These are phyloP conservation scores for Malurus alboscapulatus DNA, from an alignment of 2,113 vertebrate species.

Conservation along the genomic window DNA sequence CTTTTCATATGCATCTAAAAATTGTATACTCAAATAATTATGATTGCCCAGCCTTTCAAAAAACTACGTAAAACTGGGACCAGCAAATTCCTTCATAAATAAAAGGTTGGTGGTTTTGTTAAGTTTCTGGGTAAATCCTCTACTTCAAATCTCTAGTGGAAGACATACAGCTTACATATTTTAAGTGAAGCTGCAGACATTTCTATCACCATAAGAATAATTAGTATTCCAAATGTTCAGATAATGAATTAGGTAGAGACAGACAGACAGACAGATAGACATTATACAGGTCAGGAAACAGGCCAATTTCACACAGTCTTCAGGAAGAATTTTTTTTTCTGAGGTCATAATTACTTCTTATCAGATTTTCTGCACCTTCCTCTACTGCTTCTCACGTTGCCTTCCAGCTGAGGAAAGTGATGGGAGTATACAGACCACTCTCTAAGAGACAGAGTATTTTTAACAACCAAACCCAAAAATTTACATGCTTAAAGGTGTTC, in stretches of 20 bases:
- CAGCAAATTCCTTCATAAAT: not conserved
- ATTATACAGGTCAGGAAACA: not conserved
- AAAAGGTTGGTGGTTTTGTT: not conserved
- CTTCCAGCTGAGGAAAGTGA: not conserved
- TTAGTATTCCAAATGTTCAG: not conserved
- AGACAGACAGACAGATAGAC: not conserved
- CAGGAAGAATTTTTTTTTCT: not conserved
- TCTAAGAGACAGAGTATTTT: not conserved
- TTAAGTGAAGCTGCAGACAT: not conserved
- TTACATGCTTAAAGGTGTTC: fast-evolving
- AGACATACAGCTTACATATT: not conserved
- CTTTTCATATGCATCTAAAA: not conserved
- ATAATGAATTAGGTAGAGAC: not conserved
- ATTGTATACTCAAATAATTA: not conserved
- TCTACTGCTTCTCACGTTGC: not conserved
- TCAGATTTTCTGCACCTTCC: constrained; percentile 8
- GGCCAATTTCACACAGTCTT: not conserved
- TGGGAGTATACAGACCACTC: not conserved
- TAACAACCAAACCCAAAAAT: not conserved
- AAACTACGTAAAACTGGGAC: not conserved
- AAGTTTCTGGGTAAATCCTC: not conserved
- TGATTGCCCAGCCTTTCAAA: not conserved
- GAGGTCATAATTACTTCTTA: constrained; percentile 14
- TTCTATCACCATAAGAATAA: not conserved
- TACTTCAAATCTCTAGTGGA: not conserved